Evolutionary conservation across 2,113 vertebrate species (phyloP).

Genomic region (Shinisaurus crocodilurus): DNA sequence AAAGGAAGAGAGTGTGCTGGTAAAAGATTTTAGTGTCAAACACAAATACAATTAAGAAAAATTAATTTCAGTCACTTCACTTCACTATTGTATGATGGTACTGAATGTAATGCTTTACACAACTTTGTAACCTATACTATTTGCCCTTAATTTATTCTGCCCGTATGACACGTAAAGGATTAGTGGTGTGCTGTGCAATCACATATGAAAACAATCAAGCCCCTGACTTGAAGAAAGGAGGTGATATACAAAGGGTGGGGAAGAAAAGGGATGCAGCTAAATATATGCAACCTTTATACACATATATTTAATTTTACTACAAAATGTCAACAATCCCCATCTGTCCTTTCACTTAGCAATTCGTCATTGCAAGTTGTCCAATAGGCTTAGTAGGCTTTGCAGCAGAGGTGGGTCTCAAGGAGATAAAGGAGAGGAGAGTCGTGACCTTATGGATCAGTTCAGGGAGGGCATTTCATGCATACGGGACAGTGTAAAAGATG

Average conservation of each 20-base stretch:
- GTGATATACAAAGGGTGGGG: slow-evolving; percentile 54
- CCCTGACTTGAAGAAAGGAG: slow-evolving; percentile 61
- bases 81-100: slow-evolving; percentile 1
- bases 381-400: slow-evolving; percentile 26
- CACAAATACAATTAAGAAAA: slow-evolving; percentile 57
- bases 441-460: slow-evolving; percentile 53
- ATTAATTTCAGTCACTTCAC: slow-evolving; percentile 26
- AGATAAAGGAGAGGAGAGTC: slow-evolving; percentile 53
- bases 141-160: neutral
- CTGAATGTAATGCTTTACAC: neutral
- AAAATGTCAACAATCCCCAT: slow-evolving; percentile 42
- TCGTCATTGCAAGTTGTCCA: slow-evolving; percentile 11
- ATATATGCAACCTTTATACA: slow-evolving; percentile 57
- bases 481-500: slow-evolving; percentile 65
- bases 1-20: neutral
- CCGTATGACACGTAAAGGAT: slow-evolving; percentile 7
- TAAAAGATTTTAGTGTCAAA: slow-evolving; percentile 20
- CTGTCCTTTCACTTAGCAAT: slow-evolving; percentile 58
- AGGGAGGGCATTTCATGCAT: slow-evolving; percentile 70
- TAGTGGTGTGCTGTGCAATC: slow-evolving; percentile 30
- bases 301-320: slow-evolving; percentile 11
- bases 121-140: neutral
- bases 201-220: slow-evolving; percentile 40
- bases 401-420: slow-evolving; percentile 49
- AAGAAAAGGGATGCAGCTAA: slow-evolving; percentile 59